These are phyloP conservation scores for Himalopsyche kuldschensis DNA, from an alignment of 2,888 invertebrate genomes.

Conservation along the genomic window DNA sequence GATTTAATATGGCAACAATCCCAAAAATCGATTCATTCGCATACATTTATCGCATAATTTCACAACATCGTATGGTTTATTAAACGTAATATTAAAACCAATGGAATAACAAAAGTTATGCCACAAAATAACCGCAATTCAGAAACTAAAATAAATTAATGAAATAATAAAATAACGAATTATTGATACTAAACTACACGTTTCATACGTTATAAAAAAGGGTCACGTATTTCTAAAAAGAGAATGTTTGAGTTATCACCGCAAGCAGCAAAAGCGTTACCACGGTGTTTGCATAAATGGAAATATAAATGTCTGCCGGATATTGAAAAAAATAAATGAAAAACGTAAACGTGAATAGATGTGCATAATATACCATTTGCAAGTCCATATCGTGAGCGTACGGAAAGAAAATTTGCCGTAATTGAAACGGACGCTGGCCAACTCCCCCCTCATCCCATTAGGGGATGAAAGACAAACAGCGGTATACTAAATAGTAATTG, in stretches of 20 bases:
- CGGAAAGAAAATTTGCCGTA: neutral
- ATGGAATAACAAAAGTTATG: too few relatives aligned
- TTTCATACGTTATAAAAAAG: too few relatives aligned
- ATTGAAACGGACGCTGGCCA: neutral
- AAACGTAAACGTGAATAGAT: neutral
- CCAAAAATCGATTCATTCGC: too few relatives aligned
- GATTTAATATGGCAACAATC: too few relatives aligned
- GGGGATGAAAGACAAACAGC: neutral
- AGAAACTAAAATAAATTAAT: too few relatives aligned
- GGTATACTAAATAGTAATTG: constrained; percentile 1
- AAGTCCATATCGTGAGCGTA: neutral
- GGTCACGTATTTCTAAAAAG: neutral
- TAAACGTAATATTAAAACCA: too few relatives aligned
- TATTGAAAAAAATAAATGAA: neutral
- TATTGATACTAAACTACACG: too few relatives aligned
- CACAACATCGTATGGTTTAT: too few relatives aligned
- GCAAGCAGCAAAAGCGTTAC: neutral
- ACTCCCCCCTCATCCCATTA: neutral
- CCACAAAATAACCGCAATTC: too few relatives aligned
- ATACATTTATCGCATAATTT: too few relatives aligned
- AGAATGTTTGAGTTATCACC: neutral
- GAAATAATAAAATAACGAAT: too few relatives aligned
- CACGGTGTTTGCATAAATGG: neutral
- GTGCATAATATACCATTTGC: neutral
- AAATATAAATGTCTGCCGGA: neutral